Conservation (phyloP, 2,797 vertebrate species). For the Macropodus opercularis region DNA sequence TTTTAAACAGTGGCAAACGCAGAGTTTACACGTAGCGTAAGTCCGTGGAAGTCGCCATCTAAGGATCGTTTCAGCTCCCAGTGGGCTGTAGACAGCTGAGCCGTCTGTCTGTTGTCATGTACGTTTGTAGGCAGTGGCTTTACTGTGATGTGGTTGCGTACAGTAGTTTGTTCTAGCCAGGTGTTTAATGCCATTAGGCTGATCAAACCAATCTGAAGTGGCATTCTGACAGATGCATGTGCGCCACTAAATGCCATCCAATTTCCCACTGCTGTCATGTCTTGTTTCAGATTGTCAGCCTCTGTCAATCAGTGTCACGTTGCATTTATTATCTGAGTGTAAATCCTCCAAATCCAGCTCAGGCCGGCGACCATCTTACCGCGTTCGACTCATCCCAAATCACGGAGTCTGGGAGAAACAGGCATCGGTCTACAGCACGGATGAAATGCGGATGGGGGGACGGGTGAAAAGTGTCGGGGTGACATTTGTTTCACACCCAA, state of each 20-base stretch:
- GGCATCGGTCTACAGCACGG: slow-evolving; percentile 9
- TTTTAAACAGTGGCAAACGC: slow-evolving; percentile 32
- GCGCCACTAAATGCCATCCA: background rate
- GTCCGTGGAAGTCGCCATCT: no score
- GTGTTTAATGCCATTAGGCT: background rate
- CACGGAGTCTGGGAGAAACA: no score
- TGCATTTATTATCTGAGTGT: background rate
- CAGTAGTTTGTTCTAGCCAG: no score
- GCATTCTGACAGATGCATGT: background rate
- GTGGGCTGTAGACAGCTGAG: no score
- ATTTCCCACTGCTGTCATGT: background rate
- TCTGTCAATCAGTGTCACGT: background rate
- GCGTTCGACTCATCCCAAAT: no score
- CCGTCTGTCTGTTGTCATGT: no score
- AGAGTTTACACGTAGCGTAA: no score
- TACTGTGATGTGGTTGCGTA: no score
- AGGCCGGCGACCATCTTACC: background rate
- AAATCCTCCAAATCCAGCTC: background rate
- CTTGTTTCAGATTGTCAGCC: background rate
- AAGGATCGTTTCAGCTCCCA: no score
- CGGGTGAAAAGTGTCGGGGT: slow-evolving; percentile 42
- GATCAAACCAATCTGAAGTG: background rate
- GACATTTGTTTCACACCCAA: slow-evolving; percentile 70
- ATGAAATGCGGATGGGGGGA: slow-evolving; percentile 38
- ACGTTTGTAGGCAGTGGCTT: no score